phyloP scores from a whole-genome alignment of 1,140 invertebrate species.

The Eriosoma lanigerum region DNA sequence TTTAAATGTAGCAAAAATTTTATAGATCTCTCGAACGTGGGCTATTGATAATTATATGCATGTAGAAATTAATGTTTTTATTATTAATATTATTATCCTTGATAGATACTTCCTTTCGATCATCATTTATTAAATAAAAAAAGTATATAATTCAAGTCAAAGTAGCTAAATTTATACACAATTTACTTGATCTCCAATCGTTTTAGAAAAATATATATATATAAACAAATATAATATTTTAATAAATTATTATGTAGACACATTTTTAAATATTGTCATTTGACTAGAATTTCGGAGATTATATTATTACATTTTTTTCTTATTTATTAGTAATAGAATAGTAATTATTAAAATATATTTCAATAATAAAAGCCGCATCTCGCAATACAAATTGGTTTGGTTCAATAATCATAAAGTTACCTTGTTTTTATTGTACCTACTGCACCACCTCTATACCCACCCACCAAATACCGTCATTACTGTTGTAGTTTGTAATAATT shows the following conservation, averaged over 20 bases:
- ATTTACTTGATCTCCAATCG: conserved; percentile 25
- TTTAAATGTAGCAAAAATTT: conserved; percentile 31
- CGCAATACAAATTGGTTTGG: neutral
- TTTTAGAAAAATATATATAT: conserved; percentile 4
- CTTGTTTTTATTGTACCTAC: neutral
- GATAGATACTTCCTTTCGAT: neutral
- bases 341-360: neutral
- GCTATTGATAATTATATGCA: conserved; percentile 7
- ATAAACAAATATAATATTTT: conserved; percentile 18
- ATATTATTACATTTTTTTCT: neutral
- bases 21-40: conserved; percentile 43
- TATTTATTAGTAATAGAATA: neutral
- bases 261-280: too few species aligned
- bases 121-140: neutral
- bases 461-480: neutral
- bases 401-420: neutral
- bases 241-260: neutral
- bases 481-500: neutral
- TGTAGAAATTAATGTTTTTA: conserved; percentile 10
- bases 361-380: too few species aligned
- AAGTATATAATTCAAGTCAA: neutral
- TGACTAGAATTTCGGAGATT: too few species aligned
- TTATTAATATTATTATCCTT: conserved; percentile 10
- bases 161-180: conserved; percentile 16
- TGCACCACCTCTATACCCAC: neutral